A percentile compares a stretch with the other conserved stretches of the same genome.
These are phyloP conservation scores for Pyrrhia umbra DNA, from an alignment of 2,888 invertebrate genomes.

Conservation along the genomic window DNA sequence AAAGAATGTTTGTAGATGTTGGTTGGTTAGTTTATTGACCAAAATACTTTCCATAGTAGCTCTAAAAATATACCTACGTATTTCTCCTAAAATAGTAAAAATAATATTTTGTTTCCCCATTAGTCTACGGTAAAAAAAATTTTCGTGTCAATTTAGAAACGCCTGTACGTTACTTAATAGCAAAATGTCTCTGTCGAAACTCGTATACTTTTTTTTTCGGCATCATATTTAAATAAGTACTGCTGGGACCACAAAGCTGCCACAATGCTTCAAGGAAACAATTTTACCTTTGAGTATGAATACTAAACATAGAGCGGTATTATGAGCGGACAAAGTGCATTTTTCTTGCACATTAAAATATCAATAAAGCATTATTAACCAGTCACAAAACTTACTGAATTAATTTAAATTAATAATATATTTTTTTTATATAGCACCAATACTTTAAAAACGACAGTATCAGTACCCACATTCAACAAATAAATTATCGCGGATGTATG, in stretches of 20 bases:
- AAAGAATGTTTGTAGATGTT: too few species aligned
- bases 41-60: too few species aligned
- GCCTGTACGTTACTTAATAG: conserved; percentile 38
- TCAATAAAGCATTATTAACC: too few species aligned
- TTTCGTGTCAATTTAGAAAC: conserved; percentile 7
- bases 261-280: conserved; percentile 57
- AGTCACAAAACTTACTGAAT: too few species aligned
- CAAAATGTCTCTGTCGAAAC: conserved; percentile 39
- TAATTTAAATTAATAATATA: too few species aligned
- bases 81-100: neutral
- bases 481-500: neutral
- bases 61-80: too few species aligned
- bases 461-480: neutral
- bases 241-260: conserved; percentile 61
- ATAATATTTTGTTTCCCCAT: neutral
- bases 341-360: too few species aligned
- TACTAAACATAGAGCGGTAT: neutral
- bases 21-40: too few species aligned
- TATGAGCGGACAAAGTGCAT: too few species aligned
- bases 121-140: neutral
- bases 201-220: conserved; percentile 32
- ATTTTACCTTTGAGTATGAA: conserved; percentile 45
- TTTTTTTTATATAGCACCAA: neutral
- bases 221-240: conserved; percentile 61
- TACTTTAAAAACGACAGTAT: neutral